Base-by-base conservation (phyloP, 2,797 vertebrate species). In the Phrynocephalus forsythii region DNA sequence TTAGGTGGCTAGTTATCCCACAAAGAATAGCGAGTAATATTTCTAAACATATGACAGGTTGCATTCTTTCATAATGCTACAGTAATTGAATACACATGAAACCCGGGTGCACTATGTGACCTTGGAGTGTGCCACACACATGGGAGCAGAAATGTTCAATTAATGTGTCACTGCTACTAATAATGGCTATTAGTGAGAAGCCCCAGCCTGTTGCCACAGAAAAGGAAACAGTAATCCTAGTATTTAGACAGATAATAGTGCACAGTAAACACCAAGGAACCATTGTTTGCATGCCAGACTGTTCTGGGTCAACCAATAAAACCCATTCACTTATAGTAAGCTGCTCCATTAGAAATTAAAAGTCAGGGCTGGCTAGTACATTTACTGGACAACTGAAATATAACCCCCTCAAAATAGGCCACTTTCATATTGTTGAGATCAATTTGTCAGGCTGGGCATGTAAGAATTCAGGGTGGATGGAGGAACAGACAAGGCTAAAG, bases 121-220 rank as follows among this genome's bases (percentile, higher is more conserved):
- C 96, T 93, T 7, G 95, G 94, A 96, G 96, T 96, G 95, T 96
- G 95, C 95, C 96, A 95, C 96, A 97, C 96, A 96, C 97, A 97
- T 97, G 96, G 96, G 97, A 97, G 90, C 89, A 96, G 92, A 97
- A 96, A 97, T 94, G 91, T 93, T 95, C 95, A 97, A 97, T 97
- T 96, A 97, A 97, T 93, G 89, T 96, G 96, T 97, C 97, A 97
- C 95, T 90, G 94, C 95, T 94, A 94, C 96, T 96, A 95, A 96
- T 91, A 91, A 91, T 91, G 71, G 95, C 96, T 97, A 96, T 96
- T 90, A 87, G 91, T 94, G 95, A 97, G 95, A 96, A 87, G 94
- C 94, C 92, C 93, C 95, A 95, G 95, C 77, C 92, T 83, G 92
- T 90, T 90, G 85, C 89, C 89, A 69, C 68, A 72, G 71, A 89